These are phyloP conservation scores for Argyresthia goedartella DNA, from an alignment of 2,888 invertebrate species.

Conservation along the genomic window DNA sequence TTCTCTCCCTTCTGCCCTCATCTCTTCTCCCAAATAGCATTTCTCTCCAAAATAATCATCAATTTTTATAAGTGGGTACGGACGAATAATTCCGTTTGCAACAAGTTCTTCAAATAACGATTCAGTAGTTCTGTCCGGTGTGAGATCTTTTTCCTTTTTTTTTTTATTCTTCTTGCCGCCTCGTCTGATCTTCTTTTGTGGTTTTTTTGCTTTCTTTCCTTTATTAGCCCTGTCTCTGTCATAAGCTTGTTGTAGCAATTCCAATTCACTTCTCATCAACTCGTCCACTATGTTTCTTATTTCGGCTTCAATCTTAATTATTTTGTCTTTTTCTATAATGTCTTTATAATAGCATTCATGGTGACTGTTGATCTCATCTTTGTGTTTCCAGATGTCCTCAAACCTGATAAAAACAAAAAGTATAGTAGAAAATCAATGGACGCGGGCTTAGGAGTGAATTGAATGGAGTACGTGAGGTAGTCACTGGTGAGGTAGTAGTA, in stretches of 20 bases:
- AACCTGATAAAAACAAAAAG: slow-evolving; percentile 47
- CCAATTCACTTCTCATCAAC: slow-evolving; percentile 77
- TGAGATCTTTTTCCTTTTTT: slow-evolving; percentile 95
- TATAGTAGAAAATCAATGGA: too few species aligned
- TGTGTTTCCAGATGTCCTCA: slow-evolving; percentile 86
- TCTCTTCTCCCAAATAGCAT: slow-evolving; percentile 73
- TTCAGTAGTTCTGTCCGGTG: slow-evolving; percentile 90
- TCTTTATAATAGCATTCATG: slow-evolving; percentile 83
- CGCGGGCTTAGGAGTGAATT: too few species aligned
- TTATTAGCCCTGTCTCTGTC: slow-evolving; percentile 79
- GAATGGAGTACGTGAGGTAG: background rate
- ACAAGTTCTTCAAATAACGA: slow-evolving; percentile 94
- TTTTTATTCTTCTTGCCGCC: slow-evolving; percentile 92
- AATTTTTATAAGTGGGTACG: slow-evolving; percentile 77
- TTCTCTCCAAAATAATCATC: slow-evolving; percentile 86
- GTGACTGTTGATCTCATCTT: slow-evolving; percentile 81
- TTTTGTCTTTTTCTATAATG: slow-evolving; percentile 88
- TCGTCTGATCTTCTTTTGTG: slow-evolving; percentile 80
- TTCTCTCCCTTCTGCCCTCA: slow-evolving; percentile 54
- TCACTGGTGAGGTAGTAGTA: background rate
- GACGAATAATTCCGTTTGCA: slow-evolving; percentile 89
- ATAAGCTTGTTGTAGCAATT: slow-evolving; percentile 79
- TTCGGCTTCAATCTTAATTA: slow-evolving; percentile 85
- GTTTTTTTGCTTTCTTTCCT: slow-evolving; percentile 83
- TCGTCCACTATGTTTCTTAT: slow-evolving; percentile 86